Evolutionary conservation across 2,888 invertebrate genomes (phyloP).

Genomic region (Creontiades dilutus): DNA sequence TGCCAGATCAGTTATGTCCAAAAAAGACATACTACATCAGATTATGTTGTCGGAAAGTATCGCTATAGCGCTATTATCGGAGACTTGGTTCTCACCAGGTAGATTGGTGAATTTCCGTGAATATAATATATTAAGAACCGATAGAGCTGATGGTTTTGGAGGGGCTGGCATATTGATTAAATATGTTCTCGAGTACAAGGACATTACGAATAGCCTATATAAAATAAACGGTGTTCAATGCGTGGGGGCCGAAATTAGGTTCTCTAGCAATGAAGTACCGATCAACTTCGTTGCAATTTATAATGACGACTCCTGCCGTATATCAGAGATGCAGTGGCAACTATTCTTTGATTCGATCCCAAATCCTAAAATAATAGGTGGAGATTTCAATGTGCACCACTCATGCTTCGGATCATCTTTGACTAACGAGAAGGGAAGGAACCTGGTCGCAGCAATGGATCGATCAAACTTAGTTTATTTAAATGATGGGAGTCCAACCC

Average conservation of each 20-base stretch:
- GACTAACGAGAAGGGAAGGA: too few relatives aligned
- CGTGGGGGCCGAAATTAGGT: not conserved
- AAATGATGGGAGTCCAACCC: too few relatives aligned
- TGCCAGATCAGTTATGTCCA: too few relatives aligned
- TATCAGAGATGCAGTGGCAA: not conserved
- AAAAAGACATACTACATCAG: not conserved
- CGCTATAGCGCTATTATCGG: not conserved
- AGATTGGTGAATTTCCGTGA: not conserved
- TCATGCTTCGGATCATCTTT: too few relatives aligned
- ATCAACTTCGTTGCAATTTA: not conserved
- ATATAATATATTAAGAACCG: not conserved
- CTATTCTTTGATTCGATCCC: too few relatives aligned
- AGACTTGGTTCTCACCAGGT: not conserved
- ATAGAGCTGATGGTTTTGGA: not conserved
- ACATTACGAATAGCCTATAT: not conserved
- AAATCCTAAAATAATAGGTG: too few relatives aligned
- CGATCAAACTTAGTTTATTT: too few relatives aligned
- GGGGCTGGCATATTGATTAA: not conserved
- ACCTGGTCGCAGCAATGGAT: too few relatives aligned
- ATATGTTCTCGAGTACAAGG: not conserved
- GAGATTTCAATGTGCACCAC: too few relatives aligned
- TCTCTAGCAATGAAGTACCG: not conserved
- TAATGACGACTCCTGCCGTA: too few relatives aligned
- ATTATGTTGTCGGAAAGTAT: not conserved
- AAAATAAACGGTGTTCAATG: not conserved